Evolutionary conservation across 2,888 invertebrate genomes (phyloP), one percentile per base, ranked within the genome.

Genomic region (Drosophila nr. perissopoda): DNA sequence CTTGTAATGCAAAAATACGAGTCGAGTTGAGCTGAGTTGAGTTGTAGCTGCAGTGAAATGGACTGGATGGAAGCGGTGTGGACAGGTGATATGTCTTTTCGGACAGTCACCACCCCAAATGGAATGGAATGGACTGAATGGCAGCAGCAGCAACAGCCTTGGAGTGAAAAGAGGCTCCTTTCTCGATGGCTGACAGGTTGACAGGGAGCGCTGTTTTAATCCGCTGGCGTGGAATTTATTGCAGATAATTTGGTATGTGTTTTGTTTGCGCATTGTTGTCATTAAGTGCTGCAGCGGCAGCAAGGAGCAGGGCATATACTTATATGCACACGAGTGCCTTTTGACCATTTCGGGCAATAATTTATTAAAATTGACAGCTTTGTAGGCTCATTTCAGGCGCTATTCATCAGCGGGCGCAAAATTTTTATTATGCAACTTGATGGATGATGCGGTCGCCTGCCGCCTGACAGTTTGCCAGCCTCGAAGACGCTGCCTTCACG

Each of bases 341-440:
- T 76, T 69, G 65, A 57, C 45, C 81, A 81, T 80, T 78, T 78
- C 69, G 76, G 76, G 90, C 73, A 85, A 91, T 91, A 91, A 91
- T 91, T 91, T 91, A 91, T 91, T 91, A 90, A 91, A 91, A 91
- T 91, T 91, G 91, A 91, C 91, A 91, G 91, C 88, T 86, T 89
- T 91, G 91, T 88, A 87, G 90, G 91, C 91, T 91, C 90, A 91
- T 91, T 91, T 91, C 85, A 91, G 89, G 90, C 87, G 90, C 90
- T 91, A 91, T 91, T 91, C 91, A 91, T 91, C 91, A 91, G 72
- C 80, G 72, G 80, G 86, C 85, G 84, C 80, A 87, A 87, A 87
- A 87, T 83, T 91, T 91, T 91, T 91, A 91, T 91, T 91, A 91
- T 91, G 90, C 89, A 90, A 91, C 83, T 88, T 91, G 91, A 91